Base-by-base conservation (phyloP, 2,888 invertebrate species). In the Eumerus sabulonum region DNA sequence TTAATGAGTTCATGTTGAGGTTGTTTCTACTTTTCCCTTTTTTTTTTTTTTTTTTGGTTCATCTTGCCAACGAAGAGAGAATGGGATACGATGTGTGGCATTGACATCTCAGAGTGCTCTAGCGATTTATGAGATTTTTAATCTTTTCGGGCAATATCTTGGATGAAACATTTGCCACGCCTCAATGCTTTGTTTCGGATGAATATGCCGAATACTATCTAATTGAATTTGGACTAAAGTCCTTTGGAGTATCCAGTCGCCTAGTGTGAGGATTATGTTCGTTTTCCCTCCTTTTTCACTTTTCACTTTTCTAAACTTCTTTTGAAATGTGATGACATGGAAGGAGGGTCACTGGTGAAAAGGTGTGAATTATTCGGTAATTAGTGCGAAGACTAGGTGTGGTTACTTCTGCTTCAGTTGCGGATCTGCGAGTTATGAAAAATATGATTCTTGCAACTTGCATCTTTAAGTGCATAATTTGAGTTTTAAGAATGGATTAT, bases 1-100 rank as follows among this genome's bases (percentile, higher is more conserved):
- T 74, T 79, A 79, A 79, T 79, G 79, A 79, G 79, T 70, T 71
- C 64, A 71, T 71, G 64, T 76, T 79, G 51, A 71, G 76, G 64
- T 76, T 79, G 51, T 66, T 35, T 50, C 48, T 38, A 42, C 27
- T 51, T 35, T 12, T 9, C 19, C 14, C 27, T 40, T 19, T 42
- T 36, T 45, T 45, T 40, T 14, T 38, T 9, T 40, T 40, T 40
- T 9, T 40, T 40, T 40, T 40, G 27, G 27, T 27, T 27, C 27
- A 27, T 27, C 27, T 27, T 27, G 27, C 27, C 27, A 7, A 27
- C 3, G 7, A 7, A 27, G 27, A 27, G 62, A 38, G 44, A 62
- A 47, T 51, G 60, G 51, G 40, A n/a, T 40, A 40, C 40, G 40
- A 40, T 40, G 40, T 11, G 40, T 40, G 53, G 48, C 54, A 71